These are phyloP conservation scores for Druceiella hillmani DNA, from an alignment of 2,888 invertebrate species.

Conservation along the genomic window DNA sequence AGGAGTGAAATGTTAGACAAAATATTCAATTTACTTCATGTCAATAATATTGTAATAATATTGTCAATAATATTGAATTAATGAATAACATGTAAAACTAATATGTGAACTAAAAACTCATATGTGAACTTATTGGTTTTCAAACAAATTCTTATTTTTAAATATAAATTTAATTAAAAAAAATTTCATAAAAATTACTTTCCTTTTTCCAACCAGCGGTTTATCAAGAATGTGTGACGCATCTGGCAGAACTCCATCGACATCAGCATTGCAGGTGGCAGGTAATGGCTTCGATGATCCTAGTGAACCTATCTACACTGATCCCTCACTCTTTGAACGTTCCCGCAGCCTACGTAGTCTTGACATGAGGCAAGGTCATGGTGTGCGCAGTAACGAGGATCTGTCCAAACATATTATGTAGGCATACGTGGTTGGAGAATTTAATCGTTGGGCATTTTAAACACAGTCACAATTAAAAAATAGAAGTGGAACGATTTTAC, in stretches of 20 bases:
- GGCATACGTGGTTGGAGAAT: no score
- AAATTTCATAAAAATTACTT: neutral
- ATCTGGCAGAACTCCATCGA: conserved; percentile 42
- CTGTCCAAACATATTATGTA: no score
- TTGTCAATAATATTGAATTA: no score
- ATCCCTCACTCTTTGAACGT: conserved; percentile 85
- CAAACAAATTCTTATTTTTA: no score
- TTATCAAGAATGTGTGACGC: conserved; percentile 40
- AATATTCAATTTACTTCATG: no score
- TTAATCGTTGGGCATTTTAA: no score
- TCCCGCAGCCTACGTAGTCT: conserved; percentile 67
- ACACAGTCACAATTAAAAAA: conserved; percentile 12
- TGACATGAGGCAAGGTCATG: conserved; percentile 47
- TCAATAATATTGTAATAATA: no score
- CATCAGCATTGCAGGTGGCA: conserved; percentile 44
- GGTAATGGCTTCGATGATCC: conserved; percentile 70
- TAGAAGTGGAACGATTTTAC: conserved; percentile 2
- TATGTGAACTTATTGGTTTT: no score
- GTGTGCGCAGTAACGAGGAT: conserved; percentile 31
- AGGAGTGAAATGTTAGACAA: no score
- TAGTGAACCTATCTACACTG: conserved; percentile 90
- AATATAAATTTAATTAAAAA: no score
- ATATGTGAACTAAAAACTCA: no score
- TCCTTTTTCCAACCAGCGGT: conserved; percentile 32
- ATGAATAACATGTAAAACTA: no score